Conservation (phyloP, 2,797 vertebrate species). For the Somateria mollissima region DNA sequence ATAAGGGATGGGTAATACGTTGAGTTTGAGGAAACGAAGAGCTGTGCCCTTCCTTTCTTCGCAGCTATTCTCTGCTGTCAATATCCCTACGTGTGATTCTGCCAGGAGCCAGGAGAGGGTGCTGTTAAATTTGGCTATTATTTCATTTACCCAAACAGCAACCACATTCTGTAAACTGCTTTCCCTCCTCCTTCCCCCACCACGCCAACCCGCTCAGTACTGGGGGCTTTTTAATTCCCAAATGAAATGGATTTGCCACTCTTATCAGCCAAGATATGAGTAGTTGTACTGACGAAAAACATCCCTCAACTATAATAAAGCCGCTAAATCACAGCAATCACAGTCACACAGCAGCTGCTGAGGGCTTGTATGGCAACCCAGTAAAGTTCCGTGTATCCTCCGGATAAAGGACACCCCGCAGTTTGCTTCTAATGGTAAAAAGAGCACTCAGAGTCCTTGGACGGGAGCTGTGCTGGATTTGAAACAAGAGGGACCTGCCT, state of each 20-base stretch:
- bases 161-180: fast-evolving
- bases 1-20: fast-evolving
- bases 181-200: fast-evolving
- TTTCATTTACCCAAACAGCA: fast-evolving
- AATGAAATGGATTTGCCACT: fast-evolving
- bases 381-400: fast-evolving
- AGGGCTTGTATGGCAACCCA: fast-evolving
- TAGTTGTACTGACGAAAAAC: neutral
- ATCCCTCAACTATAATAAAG: neutral
- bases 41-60: fast-evolving
- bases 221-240: fast-evolving
- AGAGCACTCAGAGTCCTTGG: neutral
- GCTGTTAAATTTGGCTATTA: neutral
- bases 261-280: neutral
- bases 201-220: fast-evolving
- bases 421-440: neutral
- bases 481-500: neutral
- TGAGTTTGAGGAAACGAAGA: fast-evolving
- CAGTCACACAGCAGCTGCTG: neutral
- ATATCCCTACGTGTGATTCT: neutral
- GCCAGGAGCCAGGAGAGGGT: conserved; percentile 35
- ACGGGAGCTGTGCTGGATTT: neutral
- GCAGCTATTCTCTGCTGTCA: fast-evolving
- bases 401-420: neutral
- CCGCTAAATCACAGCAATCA: fast-evolving